Percentiles rank a stretch among this genome's conserved stretches.
Evolutionary conservation across 2,113 vertebrate genomes (phyloP).

Genomic region (Scatophagus argus): DNA sequence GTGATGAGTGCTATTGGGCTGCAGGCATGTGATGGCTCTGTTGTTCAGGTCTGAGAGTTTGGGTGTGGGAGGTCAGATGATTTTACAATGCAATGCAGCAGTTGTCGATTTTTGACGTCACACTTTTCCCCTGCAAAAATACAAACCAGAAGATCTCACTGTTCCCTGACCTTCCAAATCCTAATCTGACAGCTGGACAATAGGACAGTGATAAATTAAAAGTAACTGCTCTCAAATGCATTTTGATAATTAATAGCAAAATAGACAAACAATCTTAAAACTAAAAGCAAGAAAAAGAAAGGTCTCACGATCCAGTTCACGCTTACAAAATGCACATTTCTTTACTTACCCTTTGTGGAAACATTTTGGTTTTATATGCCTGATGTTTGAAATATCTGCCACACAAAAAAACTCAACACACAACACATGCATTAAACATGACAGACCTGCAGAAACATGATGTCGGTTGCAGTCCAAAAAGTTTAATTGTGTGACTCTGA

Average conservation of each 20-base stretch:
- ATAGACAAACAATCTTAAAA: neutral
- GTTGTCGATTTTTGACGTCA: slow-evolving; percentile 1
- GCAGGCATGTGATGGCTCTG: no score
- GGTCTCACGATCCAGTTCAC: neutral
- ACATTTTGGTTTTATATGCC: no score
- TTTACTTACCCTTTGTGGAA: neutral
- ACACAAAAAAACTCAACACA: neutral
- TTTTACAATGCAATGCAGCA: no score
- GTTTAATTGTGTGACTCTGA: slow-evolving; percentile 44
- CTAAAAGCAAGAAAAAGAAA: no score
- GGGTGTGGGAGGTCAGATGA: no score
- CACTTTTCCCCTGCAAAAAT: neutral
- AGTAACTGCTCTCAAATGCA: slow-evolving; percentile 10
- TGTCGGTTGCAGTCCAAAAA: slow-evolving; percentile 34
- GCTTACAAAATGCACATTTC: neutral
- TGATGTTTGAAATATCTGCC: neutral
- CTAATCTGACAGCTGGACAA: slow-evolving; percentile 2
- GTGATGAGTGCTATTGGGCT: no score
- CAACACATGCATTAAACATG: neutral
- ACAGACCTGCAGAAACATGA: neutral
- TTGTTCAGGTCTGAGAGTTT: no score
- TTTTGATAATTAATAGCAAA: neutral
- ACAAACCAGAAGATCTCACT: neutral
- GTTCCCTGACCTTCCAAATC: neutral
- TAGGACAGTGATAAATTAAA: neutral